Evolutionary conservation across 2,888 invertebrate species (phyloP), one percentile per base, ranked within the genome.

Genomic region (Ichneumoninae sp.): DNA sequence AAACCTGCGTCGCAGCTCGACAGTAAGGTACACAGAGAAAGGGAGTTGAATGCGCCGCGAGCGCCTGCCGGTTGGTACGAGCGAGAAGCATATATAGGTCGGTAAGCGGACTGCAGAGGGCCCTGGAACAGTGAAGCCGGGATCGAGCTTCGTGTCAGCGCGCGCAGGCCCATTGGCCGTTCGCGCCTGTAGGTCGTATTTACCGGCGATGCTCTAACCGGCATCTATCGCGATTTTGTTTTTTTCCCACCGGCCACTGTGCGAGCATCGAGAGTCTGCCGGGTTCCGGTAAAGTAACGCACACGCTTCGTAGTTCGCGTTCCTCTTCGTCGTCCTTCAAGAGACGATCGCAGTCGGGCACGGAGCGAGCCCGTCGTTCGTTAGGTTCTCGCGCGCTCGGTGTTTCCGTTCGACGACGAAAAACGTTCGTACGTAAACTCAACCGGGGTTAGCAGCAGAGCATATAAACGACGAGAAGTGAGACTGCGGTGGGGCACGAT

Each of bases 121-220:
- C 80, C 85, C 69, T 83, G 86, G 88, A 84, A 87, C 80, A 89
- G 88, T 87, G 83, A 62, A 83, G 88, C 84, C 86, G 85, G 85
- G 86, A 87, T 87, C 88, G 85, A 52, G 86, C 86, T 84, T 86
- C 85, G 88, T 70, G 86, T 71, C 84, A 86, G 87, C 74, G 82
- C 81, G 66, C 84, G 65, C 69, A 77, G 75, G 54, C 52, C 75
- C 76, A 76, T 68, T 50, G 71, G 75, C 66, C 66, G 50, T 36
- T 75, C 65, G 50, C 26, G 30, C 50, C 33, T 65, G 19, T 36
- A 22, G 50, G 47, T 16, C 16, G 30, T 62, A 33, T 47, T 50
- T 19, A 40, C 50, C 22, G 4, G 50, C n/a, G 44, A 54, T 47
- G n/a, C 60, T 40, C 60, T 26, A 7, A 44, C 26, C 44, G 62